Evolutionary conservation across 2,888 invertebrate genomes (phyloP).

Genomic region (Volucella inanis): DNA sequence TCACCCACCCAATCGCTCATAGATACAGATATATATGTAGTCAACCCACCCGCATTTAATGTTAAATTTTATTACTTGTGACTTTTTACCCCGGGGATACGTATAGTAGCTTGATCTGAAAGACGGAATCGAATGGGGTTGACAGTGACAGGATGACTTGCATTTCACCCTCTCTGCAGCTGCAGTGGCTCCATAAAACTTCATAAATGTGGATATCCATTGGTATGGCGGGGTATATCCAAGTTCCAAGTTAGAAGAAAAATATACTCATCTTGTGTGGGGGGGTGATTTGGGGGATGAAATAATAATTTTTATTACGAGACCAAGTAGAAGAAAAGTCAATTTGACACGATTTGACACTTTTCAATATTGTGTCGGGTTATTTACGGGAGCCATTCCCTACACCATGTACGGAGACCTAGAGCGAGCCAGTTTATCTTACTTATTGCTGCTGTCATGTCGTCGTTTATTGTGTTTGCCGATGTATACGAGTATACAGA

Average conservation of each 20-base stretch:
- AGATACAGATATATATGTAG: too few species aligned
- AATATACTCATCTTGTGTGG: slow-evolving; percentile 44
- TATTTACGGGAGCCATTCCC: slow-evolving; percentile 11
- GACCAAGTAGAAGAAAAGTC: slow-evolving; percentile 50
- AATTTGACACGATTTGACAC: slow-evolving; percentile 72
- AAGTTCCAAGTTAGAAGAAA: slow-evolving; percentile 9
- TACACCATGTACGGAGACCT: background rate
- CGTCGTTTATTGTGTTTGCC: slow-evolving; percentile 45
- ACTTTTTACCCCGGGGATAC: slow-evolving; percentile 43
- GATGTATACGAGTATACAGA: slow-evolving; percentile 14
- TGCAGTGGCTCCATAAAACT: slow-evolving; percentile 57
- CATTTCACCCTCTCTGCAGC: slow-evolving; percentile 31
- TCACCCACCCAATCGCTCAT: background rate
- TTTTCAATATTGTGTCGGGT: slow-evolving; percentile 68
- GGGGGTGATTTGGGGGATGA: background rate
- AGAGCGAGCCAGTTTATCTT: slow-evolving; percentile 22
- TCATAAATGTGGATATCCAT: slow-evolving; percentile 55
- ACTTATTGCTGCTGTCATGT: slow-evolving; percentile 41
- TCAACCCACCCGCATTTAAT: slow-evolving; percentile 24
- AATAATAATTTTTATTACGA: slow-evolving; percentile 44
- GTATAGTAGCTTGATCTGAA: slow-evolving; percentile 14
- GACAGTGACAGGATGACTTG: slow-evolving; percentile 36
- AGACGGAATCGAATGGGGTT: slow-evolving; percentile 43
- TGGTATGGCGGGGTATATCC: background rate
- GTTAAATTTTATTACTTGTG: slow-evolving; percentile 60